Percentiles rank a stretch among this genome's conserved stretches.
These are phyloP conservation scores for Drosophila malerkotliana DNA, from an alignment of 1,140 invertebrate genomes.

Conservation along the genomic window DNA sequence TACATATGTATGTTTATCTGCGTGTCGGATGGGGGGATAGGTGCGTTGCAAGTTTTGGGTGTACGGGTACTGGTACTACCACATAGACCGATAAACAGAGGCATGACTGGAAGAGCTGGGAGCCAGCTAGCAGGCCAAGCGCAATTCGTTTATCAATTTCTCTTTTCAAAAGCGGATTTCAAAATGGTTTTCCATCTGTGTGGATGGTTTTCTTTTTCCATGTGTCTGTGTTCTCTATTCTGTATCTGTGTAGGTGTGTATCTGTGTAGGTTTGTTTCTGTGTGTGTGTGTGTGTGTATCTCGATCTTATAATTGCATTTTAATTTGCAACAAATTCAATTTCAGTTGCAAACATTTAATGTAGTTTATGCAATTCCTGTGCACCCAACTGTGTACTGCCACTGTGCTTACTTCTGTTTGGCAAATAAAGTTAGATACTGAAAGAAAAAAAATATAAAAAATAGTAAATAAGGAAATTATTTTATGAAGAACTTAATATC, in stretches of 20 bases:
- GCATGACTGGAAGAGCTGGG: not conserved
- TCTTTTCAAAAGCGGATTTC: not conserved
- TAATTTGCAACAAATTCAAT: slow-evolving; percentile 71
- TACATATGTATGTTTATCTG: not conserved
- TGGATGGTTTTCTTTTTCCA: too few species aligned
- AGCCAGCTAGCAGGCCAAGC: slow-evolving; percentile 4
- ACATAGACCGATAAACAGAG: slow-evolving; percentile 11
- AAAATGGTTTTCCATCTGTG: slow-evolving; percentile 4
- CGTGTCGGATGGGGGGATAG: not conserved
- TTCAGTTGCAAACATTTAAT: slow-evolving; percentile 55
- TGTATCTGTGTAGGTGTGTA: not conserved
- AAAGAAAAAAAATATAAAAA: not conserved
- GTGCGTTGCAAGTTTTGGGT: not conserved
- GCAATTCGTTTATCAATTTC: slow-evolving; percentile 36
- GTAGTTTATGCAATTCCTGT: slow-evolving; percentile 48
- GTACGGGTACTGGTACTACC: not conserved
- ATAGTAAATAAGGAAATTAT: not conserved
- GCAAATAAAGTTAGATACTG: slow-evolving; percentile 1
- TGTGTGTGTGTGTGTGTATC: not conserved
- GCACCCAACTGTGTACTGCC: slow-evolving; percentile 11
- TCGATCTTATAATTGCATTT: slow-evolving; percentile 56
- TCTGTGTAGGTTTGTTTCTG: not conserved
- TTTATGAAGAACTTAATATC: not conserved
- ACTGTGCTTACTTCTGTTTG: not conserved
- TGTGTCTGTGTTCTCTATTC: too few species aligned